A percentile compares a stretch with the other conserved stretches of the same genome.
These are phyloP conservation scores for Aurelia aurita DNA, from an alignment of 30 jellyfish, hydroid and myxozoan genomes.

Conservation along the genomic window DNA sequence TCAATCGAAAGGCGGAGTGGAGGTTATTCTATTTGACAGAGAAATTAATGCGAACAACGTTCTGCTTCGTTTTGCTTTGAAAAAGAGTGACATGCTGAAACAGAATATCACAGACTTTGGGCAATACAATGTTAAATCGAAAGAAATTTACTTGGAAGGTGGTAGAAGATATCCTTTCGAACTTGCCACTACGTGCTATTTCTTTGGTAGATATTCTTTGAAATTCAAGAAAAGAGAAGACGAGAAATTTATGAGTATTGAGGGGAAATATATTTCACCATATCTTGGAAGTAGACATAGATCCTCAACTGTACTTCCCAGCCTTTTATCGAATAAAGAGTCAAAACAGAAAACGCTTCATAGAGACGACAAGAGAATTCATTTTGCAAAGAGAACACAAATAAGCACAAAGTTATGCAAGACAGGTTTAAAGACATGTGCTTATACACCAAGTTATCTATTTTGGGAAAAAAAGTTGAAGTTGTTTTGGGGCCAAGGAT, in stretches of 20 bases:
- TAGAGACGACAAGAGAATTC: constrained; percentile 23
- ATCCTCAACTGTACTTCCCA: constrained; percentile 30
- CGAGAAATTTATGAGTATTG: constrained; percentile 1
- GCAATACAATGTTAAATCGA: background rate
- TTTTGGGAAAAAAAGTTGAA: constrained; percentile 29
- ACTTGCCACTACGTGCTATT: constrained; percentile 3
- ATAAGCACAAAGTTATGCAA: constrained; percentile 16
- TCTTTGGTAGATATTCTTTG: constrained; percentile 18
- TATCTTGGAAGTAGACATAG: constrained; percentile 3
- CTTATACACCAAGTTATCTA: constrained; percentile 66
- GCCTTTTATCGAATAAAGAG: background rate
- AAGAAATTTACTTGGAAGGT: constrained; percentile 40
- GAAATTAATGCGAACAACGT: background rate
- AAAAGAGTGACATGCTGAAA: constrained; percentile 2
- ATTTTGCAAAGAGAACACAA: constrained; percentile 15
- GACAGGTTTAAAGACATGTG: constrained; percentile 62
- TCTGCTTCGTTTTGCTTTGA: background rate
- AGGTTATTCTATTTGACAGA: constrained; percentile 33
- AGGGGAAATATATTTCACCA: constrained; percentile 26
- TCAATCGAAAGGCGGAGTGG: constrained; percentile 56
- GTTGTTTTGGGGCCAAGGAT: constrained; percentile 57
- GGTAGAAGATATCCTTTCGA: constrained; percentile 55
- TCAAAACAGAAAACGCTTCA: constrained; percentile 23
- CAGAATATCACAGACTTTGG: background rate
- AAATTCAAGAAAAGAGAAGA: constrained; percentile 22